Conservation (phyloP, 2,888 invertebrate species). For the Scrobipalpa atriplicella region DNA sequence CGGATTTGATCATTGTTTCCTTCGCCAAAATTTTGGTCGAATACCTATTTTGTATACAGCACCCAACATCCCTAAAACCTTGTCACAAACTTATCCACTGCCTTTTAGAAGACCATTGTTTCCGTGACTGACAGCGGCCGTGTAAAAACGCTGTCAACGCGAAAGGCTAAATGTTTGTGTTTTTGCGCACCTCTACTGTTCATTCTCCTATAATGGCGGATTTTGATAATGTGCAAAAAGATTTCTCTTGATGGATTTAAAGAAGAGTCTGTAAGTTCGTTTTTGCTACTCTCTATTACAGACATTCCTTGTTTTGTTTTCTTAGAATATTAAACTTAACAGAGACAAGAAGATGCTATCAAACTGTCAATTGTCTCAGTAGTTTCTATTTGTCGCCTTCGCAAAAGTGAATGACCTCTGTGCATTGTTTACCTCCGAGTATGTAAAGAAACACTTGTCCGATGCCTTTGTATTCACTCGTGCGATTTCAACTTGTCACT, state of each 20-base stretch:
- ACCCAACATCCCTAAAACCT: neutral
- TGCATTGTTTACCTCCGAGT: conserved; percentile 58
- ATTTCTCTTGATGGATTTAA: neutral
- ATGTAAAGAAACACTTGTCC: conserved; percentile 55
- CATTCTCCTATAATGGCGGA: neutral
- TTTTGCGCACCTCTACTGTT: neutral
- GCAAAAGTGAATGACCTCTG: conserved; percentile 44
- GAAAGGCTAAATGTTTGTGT: conserved; percentile 7
- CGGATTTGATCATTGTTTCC: too few species aligned
- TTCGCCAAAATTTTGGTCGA: neutral
- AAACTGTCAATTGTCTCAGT: neutral
- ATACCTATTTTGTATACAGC: neutral
- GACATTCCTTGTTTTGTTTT: neutral
- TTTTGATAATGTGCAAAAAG: conserved; percentile 4
- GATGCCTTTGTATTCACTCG: neutral
- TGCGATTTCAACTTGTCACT: neutral
- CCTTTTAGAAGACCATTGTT: conserved; percentile 26
- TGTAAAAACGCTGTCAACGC: conserved; percentile 30
- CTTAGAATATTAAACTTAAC: neutral
- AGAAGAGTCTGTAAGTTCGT: too few species aligned
- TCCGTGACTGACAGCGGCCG: conserved; percentile 28
- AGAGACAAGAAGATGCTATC: neutral
- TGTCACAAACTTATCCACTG: neutral
- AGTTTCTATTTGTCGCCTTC: neutral
- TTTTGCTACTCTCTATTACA: neutral